These are phyloP conservation scores for Sclerurus mexicanus DNA, from an alignment of 2,113 vertebrate species.

Conservation along the genomic window DNA sequence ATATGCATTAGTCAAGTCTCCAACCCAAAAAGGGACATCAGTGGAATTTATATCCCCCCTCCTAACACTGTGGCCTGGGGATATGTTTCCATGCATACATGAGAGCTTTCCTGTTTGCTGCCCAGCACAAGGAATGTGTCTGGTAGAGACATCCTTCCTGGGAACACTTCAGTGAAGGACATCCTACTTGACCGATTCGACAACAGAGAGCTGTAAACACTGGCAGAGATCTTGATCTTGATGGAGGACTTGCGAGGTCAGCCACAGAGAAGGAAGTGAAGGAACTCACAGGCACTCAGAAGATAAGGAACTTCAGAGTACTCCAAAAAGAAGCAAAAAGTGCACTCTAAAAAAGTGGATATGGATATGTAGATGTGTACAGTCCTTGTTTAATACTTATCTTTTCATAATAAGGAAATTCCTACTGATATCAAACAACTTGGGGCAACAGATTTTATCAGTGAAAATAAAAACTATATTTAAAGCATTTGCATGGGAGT, in stretches of 20 bases:
- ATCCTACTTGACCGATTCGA: not conserved
- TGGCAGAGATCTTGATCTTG: not conserved
- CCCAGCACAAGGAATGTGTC: not conserved
- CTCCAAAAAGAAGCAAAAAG: not conserved
- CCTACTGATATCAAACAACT: not conserved
- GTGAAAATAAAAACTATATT: not conserved
- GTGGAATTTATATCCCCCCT: not conserved
- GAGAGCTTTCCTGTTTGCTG: not conserved
- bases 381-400: not conserved
- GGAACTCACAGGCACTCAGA: not conserved
- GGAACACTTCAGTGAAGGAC: slow-evolving; percentile 28
- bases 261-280: not conserved
- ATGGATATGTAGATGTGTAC: not conserved
- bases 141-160: not conserved
- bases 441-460: not conserved
- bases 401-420: not conserved
- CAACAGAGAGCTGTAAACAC: not conserved
- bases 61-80: not conserved
- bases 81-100: not conserved
- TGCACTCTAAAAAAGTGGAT: not conserved
- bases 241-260: not conserved
- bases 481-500: not conserved
- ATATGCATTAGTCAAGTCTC: not conserved
- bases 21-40: not conserved
- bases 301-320: slow-evolving; percentile 14